Conservation (phyloP, 2,113 vertebrate species). For the Myodes glareolus region DNA sequence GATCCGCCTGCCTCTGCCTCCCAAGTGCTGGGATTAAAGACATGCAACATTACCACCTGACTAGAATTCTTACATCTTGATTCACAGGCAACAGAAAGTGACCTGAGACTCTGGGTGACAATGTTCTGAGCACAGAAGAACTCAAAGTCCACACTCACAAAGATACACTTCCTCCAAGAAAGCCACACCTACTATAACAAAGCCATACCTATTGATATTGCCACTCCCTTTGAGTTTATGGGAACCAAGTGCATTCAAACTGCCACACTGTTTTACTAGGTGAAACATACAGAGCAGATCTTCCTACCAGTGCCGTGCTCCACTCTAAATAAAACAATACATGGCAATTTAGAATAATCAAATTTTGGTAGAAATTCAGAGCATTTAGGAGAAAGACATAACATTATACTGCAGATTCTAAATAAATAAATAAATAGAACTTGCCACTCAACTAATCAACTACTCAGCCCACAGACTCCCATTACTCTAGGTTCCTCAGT, state of each 20-base stretch:
- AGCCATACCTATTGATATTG: neutral
- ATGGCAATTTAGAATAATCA: neutral
- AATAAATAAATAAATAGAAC: neutral
- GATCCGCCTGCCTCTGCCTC: too few species aligned
- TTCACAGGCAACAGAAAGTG: neutral
- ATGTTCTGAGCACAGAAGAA: neutral
- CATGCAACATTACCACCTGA: too few species aligned
- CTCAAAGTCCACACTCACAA: neutral
- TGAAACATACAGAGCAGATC: neutral
- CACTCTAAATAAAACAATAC: neutral
- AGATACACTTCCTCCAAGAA: neutral
- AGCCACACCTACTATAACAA: neutral
- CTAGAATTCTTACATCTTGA: neutral
- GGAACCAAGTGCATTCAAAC: neutral
- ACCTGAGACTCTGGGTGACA: neutral
- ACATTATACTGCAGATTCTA: neutral
- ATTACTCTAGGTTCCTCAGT: neutral
- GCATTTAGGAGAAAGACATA: neutral
- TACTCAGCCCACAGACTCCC: neutral
- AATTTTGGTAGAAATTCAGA: neutral
- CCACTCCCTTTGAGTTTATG: neutral
- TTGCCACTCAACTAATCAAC: neutral
- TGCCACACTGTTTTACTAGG: neutral
- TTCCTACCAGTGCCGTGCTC: neutral
- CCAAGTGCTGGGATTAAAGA: too few species aligned